Percentiles rank a stretch among this genome's conserved stretches.
Evolutionary conservation across 2,888 invertebrate genomes (phyloP).

Genomic region (Conomelus anceps): DNA sequence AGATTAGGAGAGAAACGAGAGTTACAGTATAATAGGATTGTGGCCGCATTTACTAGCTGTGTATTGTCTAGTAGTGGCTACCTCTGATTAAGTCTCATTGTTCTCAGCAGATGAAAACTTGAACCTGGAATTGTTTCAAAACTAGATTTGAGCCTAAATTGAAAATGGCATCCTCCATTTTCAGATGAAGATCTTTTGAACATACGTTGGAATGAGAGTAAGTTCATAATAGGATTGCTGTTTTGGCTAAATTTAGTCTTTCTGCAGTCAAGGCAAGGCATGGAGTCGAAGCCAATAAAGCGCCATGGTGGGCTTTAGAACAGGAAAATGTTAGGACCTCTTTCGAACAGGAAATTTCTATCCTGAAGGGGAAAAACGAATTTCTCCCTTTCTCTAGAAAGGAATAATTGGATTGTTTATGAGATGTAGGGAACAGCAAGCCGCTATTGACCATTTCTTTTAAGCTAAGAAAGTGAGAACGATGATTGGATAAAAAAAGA

Average conservation of each 20-base stretch:
- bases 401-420: background rate
- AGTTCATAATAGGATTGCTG: background rate
- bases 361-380: background rate
- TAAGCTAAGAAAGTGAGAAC: background rate
- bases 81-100: no score
- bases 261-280: background rate
- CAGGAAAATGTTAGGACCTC: background rate
- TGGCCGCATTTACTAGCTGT: no score
- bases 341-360: background rate
- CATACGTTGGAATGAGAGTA: no score
- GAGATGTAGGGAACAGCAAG: background rate
- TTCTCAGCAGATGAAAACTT: no score
- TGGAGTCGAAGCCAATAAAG: background rate
- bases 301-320: background rate
- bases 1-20: no score
- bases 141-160: no score
- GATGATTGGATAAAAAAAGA: background rate
- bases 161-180: no score
- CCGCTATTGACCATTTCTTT: background rate
- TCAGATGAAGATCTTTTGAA: no score
- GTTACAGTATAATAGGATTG: no score
- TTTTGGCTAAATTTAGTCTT: background rate
- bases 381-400: background rate
- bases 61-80: no score
- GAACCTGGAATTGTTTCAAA: no score